A percentile compares a stretch with the other conserved stretches of the same genome.
These are phyloP conservation scores for Tretioscincus oriximinensis DNA, from an alignment of 2,113 vertebrate species.

Conservation along the genomic window DNA sequence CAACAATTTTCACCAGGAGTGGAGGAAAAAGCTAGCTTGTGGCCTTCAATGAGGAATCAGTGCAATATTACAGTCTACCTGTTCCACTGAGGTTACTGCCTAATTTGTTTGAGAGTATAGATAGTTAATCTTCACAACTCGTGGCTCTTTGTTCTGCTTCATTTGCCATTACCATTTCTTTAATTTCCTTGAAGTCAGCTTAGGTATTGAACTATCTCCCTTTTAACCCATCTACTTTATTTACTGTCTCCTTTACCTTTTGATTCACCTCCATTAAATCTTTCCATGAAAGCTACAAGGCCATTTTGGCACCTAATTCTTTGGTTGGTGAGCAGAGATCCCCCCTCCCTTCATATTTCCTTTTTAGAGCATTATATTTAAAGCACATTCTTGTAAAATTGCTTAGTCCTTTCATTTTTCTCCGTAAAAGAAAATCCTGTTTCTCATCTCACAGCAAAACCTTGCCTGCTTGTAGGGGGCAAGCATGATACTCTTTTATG, in stretches of 20 bases:
- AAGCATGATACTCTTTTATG: not conserved
- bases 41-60: not conserved
- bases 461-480: not conserved
- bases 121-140: conserved; percentile 28
- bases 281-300: conserved; percentile 4
- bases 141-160: conserved; percentile 23
- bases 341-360: conserved; percentile 1
- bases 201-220: conserved; percentile 32
- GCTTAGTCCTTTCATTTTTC: conserved; percentile 19
- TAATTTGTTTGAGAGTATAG: conserved; percentile 20
- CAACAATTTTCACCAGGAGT: not conserved
- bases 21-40: not conserved
- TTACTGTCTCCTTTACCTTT: conserved; percentile 31
- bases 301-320: conserved; percentile 29
- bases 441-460: not conserved
- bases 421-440: conserved; percentile 16
- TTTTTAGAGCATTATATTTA: conserved; percentile 28
- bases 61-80: not conserved
- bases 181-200: conserved; percentile 32
- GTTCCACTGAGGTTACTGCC: conserved; percentile 15
- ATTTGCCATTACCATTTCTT: conserved; percentile 20
- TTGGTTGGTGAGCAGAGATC: conserved; percentile 9
- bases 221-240: conserved; percentile 16
- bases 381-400: conserved; percentile 23
- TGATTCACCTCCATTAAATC: conserved; percentile 21